Conservation (phyloP, 2,797 vertebrate genomes). For the Phalloptychus januarius region DNA sequence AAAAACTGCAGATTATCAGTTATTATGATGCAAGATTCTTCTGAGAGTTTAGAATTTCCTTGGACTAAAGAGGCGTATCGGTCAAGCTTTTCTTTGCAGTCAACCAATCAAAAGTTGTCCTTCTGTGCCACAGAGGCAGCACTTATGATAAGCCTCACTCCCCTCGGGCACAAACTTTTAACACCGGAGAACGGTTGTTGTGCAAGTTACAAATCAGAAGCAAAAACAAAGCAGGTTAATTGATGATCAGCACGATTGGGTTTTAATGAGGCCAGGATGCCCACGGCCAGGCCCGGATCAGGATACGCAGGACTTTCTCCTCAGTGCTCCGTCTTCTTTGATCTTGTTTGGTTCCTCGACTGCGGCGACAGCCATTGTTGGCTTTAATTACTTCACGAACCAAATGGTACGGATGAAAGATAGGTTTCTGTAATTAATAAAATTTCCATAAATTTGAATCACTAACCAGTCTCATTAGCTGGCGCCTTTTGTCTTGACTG, state of each 20-base stretch:
- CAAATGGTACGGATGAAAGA: constrained; percentile 98
- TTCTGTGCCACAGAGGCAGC: constrained; percentile 70
- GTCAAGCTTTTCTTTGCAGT: constrained; percentile 30
- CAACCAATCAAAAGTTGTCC: constrained; percentile 46
- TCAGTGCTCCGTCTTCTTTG: constrained; percentile 90
- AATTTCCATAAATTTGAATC: constrained; percentile 99
- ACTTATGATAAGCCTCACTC: constrained; percentile 74
- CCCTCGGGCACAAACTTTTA: constrained; percentile 83
- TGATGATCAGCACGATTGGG: constrained; percentile 95
- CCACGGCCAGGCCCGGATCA: constrained; percentile 89
- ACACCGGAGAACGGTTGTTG: constrained; percentile 83
- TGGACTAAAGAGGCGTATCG: not conserved
- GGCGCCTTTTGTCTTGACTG: constrained; percentile 91
- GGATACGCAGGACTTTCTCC: constrained; percentile 87
- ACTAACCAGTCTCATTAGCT: constrained; percentile 98
- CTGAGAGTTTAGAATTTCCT: constrained; percentile 6
- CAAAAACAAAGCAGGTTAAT: constrained; percentile 98
- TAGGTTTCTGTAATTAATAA: constrained; percentile 99
- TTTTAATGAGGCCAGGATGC: constrained; percentile 94
- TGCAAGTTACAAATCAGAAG: constrained; percentile 90
- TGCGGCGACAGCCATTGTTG: constrained; percentile 91
- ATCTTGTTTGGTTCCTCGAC: constrained; percentile 91
- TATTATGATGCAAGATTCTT: not conserved
- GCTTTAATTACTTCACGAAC: constrained; percentile 97
- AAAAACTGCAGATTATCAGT: constrained; percentile 5